phyloP scores from a whole-genome alignment of 2,797 vertebrate species.

The Urophycis tenuis region DNA sequence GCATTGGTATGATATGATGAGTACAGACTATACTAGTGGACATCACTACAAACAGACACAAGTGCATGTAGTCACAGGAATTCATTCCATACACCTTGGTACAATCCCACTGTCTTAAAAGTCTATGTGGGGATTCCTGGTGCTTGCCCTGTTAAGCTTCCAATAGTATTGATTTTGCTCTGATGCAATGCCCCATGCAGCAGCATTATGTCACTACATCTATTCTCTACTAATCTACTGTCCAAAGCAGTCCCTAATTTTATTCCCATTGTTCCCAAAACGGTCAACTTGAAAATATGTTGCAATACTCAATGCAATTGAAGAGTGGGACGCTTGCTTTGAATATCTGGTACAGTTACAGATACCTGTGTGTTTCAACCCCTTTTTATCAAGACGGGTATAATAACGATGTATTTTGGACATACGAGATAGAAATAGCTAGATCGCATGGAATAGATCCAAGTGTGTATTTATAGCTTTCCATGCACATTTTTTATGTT shows the following conservation, averaged over 20 bases:
- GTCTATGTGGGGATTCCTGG: slow-evolving; percentile 2
- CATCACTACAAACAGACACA: too few relatives aligned
- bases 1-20: not conserved
- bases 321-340: slow-evolving; percentile 1
- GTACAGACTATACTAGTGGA: not conserved
- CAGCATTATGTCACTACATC: slow-evolving; percentile 6
- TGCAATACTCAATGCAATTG: not conserved
- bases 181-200: slow-evolving; percentile 12
- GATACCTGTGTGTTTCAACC: slow-evolving; percentile 23
- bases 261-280: not conserved
- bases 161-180: slow-evolving; percentile 15
- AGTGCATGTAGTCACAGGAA: not conserved
- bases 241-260: slow-evolving; percentile 25
- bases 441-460: slow-evolving; percentile 15
- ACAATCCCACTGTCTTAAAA: not conserved
- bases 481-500: slow-evolving; percentile 12
- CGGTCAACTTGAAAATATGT: not conserved
- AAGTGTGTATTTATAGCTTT: slow-evolving; percentile 17
- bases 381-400: not conserved
- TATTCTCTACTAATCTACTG: slow-evolving; percentile 21
- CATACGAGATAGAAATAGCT: slow-evolving; percentile 2
- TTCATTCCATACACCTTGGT: not conserved
- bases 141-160: slow-evolving; percentile 8
- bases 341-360: slow-evolving; percentile 2
- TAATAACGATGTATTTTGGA: not conserved